Base-by-base conservation (phyloP, 2,113 vertebrate genomes). In the Phylloscopus trochiloides region DNA sequence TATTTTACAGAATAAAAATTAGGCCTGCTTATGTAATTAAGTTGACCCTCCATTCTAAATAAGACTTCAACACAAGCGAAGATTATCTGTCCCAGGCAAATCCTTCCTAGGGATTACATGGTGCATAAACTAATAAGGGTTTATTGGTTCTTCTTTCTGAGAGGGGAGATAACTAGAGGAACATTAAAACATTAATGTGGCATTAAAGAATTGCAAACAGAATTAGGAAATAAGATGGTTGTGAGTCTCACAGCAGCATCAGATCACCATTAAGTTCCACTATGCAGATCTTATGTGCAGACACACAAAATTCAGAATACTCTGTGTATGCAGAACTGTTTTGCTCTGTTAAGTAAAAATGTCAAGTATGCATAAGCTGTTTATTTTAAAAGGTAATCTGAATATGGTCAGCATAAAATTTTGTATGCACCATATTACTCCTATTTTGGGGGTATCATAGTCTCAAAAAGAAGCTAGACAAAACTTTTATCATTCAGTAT, bases 91-190 rank as follows among this genome's bases (percentile, higher is more conserved):
- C 78, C 79, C 32, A 86, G 78, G 62, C 45, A 92, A 86, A 91
- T 94, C 90, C 90, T 88, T 92, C 63, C 62, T 59, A 70, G 26
- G 88, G 88, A 96, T 96, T 95, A 92, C 32, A 25, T 32, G 47
- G 31, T 51, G 20, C 76, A 86, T 92, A 86, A 93, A 92, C 58
- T 79, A 83, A 66, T 86, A 76, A 47, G 54, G 58, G 8, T 66
- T 95, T 90, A 38, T 93, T 82, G 95, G 90, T 94, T 84, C 72
- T 83, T 90, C 70, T 78, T 77, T 94, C 75, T 71, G 72, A 62
- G 51, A 77, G 47, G 55, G 26, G 29, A 80, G 91, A 70, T 92
- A 93, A 93, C 17, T 34, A 79, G 4, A 91, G n/a, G 34, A 91
- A 84, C 52, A 72, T 63, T 24, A 52, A 78, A 88, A 86, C 26